Conservation (phyloP, 2,888 invertebrate species). For the Clivina fossor region DNA sequence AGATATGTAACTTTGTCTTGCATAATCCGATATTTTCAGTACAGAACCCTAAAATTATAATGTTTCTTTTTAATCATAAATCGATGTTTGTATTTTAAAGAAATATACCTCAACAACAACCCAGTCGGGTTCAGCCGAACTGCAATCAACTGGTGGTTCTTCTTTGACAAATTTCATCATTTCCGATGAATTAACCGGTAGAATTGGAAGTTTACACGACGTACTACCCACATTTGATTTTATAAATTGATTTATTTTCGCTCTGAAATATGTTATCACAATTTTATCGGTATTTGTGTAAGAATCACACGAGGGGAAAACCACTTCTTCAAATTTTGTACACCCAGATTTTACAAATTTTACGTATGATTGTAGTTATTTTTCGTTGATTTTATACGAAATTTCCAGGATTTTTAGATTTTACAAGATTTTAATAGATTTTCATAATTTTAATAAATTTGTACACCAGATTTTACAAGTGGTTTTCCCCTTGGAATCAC, state of each 20-base stretch:
- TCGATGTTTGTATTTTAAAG: slow-evolving; percentile 44
- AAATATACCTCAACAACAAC: slow-evolving; percentile 67
- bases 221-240: slow-evolving; percentile 52
- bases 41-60: slow-evolving; percentile 49
- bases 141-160: slow-evolving; percentile 66
- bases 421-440: no score
- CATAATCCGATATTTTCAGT: slow-evolving; percentile 57
- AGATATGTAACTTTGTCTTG: slow-evolving; percentile 51
- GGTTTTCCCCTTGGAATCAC: background rate
- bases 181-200: slow-evolving; percentile 69
- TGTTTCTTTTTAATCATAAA: background rate
- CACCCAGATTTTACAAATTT: no score
- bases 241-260: slow-evolving; percentile 55
- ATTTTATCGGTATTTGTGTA: no score
- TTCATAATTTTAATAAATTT: no score
- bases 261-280: slow-evolving; percentile 51
- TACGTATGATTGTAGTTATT: no score
- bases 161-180: slow-evolving; percentile 71
- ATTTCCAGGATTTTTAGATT: no score
- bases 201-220: slow-evolving; percentile 65
- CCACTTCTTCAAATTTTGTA: no score
- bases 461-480: no score
- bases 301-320: no score
- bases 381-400: no score
- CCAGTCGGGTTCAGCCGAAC: slow-evolving; percentile 68